Evolutionary conservation across 2,888 invertebrate species (phyloP), one percentile per base, ranked within the genome.

Genomic region (Leucoma salicis): DNA sequence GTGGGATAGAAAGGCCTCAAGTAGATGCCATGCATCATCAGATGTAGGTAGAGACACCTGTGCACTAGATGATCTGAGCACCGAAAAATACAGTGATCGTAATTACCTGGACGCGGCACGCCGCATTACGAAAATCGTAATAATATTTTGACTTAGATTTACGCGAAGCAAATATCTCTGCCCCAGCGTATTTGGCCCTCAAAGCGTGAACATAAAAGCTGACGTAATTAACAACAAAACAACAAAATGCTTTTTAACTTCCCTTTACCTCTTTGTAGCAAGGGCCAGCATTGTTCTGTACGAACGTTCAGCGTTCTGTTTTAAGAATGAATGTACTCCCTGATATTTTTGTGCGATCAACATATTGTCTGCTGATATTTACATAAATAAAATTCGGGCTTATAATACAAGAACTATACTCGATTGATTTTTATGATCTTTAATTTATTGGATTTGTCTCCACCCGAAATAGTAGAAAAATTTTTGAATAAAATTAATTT

Each of bases 181-280:
- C 8, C 8, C 8, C 21, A 8, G 2, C 21, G 2, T 21, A 8
- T 21, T 21, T 11, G 1, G 12, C 7, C 4, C 16, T 32, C n/a
- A 7, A 32, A 16, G 6, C 11, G 12, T 7, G 16, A 5, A 8
- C 16, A 18, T 18, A 8, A 21, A 21, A 2, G 21, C 32, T 33
- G 42, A 18, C 14, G 35, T 46, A 51, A 50, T 56, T 50, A 46
- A 39, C 52, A 53, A 46, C 42, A 46, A 24, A 46, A 51, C 43
- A 37, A 49, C 50, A 27, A 14, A 46, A 29, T 38, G 32, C 11
- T 56, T 56, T 24, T 56, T 46, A 24, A 34, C 21, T 29, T 14
- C 8, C 32, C 31, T 29, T 32, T 46, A 35, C 39, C 37, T 55
- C 24, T 32, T 37, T 43, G 21, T 24, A 34, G 1, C 37, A 35